A percentile compares a stretch with the other conserved stretches of the same genome.
These are phyloP conservation scores for Brachionus koreanus DNA, from an alignment of 1,140 invertebrate species.

Conservation along the genomic window DNA sequence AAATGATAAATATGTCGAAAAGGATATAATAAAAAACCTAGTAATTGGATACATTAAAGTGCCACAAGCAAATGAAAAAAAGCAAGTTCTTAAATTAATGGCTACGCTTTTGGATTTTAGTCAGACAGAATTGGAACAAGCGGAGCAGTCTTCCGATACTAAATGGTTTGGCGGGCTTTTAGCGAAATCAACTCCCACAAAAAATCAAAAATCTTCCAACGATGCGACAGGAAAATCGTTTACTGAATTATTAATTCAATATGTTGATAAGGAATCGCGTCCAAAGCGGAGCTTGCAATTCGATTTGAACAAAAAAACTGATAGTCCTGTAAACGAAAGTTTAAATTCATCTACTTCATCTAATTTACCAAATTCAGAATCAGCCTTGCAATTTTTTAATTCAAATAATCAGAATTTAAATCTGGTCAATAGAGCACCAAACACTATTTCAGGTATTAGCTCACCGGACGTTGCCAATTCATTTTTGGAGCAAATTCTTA, in stretches of 20 bases:
- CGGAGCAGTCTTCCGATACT: background rate
- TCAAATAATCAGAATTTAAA: background rate
- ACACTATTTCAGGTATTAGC: conserved; percentile 13
- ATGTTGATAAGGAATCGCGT: conserved; percentile 43
- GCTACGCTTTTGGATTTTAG: conserved; percentile 25
- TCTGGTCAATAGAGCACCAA: conserved; percentile 15
- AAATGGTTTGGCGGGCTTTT: conserved; percentile 19
- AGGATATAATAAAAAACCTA: conserved; percentile 42
- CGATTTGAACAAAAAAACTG: conserved; percentile 38
- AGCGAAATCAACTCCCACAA: background rate
- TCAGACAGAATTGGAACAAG: background rate
- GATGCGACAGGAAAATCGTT: conserved; percentile 16
- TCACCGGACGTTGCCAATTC: conserved; percentile 40
- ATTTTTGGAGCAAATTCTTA: conserved; percentile 44
- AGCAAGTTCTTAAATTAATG: conserved; percentile 38
- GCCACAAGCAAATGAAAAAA: conserved; percentile 35
- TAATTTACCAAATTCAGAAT: conserved; percentile 24
- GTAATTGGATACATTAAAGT: conserved; percentile 43
- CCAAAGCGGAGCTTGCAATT: conserved; percentile 38
- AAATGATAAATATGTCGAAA: conserved; percentile 24
- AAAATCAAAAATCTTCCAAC: background rate
- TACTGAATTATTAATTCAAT: conserved; percentile 44
- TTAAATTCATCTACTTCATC: conserved; percentile 10
- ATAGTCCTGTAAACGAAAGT: conserved; percentile 17
- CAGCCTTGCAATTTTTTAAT: conserved; percentile 16